Conservation (phyloP, 2,888 invertebrate genomes). For the Sipha maydis region DNA sequence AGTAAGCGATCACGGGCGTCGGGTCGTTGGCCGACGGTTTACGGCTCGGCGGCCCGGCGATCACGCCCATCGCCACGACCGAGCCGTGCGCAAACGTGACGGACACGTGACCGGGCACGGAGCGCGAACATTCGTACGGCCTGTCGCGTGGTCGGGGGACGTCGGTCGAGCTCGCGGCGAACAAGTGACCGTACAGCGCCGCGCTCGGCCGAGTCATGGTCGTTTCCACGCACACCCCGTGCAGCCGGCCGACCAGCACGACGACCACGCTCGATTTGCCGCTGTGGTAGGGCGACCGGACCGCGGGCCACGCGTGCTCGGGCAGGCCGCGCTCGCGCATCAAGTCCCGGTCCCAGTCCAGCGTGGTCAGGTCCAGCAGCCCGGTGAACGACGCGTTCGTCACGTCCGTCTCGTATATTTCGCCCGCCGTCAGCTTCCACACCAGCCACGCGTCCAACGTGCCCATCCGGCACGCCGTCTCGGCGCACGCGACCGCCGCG, state of each 20-base stretch:
- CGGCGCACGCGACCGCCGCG: background rate
- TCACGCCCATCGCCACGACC: background rate
- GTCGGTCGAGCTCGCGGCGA: too few relatives aligned
- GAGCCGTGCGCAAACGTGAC: background rate
- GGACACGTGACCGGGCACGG: background rate
- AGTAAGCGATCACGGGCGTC: background rate
- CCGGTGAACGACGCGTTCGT: conserved; percentile 42
- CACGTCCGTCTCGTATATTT: conserved; percentile 25
- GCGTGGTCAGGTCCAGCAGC: conserved; percentile 10
- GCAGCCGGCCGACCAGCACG: background rate
- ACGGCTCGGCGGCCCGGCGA: background rate
- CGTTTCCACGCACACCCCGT: background rate
- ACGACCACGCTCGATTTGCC: background rate
- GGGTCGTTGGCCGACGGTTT: background rate
- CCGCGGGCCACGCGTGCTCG: background rate
- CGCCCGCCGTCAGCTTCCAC: conserved; percentile 35
- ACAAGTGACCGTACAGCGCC: conserved; percentile 5
- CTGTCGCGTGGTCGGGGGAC: too few relatives aligned
- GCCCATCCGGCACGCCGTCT: background rate
- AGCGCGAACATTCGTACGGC: too few relatives aligned
- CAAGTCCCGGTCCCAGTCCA: background rate
- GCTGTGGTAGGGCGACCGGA: background rate
- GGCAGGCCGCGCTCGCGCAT: background rate
- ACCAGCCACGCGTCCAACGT: conserved; percentile 35
- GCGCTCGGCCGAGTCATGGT: conserved; percentile 25